Percentiles rank a stretch among this genome's conserved stretches.
phyloP scores from a whole-genome alignment of 2,888 invertebrate genomes.

The Podotricha telesiphe region DNA sequence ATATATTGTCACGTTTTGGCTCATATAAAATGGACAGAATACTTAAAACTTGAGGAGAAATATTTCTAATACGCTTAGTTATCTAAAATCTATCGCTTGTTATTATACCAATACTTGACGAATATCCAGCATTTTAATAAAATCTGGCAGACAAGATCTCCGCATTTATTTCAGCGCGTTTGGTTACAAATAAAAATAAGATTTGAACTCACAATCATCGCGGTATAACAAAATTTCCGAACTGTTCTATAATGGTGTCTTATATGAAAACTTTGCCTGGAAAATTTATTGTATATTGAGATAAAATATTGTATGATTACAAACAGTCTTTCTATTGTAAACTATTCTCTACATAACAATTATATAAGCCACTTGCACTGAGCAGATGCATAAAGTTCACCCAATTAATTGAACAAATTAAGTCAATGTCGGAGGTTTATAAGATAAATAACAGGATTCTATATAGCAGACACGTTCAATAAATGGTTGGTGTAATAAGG shows the following conservation, averaged over 20 bases:
- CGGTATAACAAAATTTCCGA: not conserved
- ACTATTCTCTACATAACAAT: slow-evolving; percentile 11
- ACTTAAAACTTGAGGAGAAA: no score
- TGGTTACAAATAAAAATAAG: not conserved
- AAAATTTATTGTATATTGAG: not conserved
- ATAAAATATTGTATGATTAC: not conserved
- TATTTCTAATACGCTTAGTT: no score
- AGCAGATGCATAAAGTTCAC: slow-evolving; percentile 37
- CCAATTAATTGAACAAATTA: slow-evolving; percentile 46
- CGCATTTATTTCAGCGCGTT: no score
- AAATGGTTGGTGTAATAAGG: slow-evolving; percentile 35
- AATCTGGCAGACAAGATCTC: no score
- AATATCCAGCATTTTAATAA: no score
- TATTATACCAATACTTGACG: no score
- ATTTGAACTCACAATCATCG: not conserved
- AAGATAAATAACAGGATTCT: slow-evolving; percentile 42
- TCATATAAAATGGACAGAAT: no score
- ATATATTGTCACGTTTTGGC: no score
- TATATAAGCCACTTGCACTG: slow-evolving; percentile 19
- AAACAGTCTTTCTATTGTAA: not conserved
- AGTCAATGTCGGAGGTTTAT: slow-evolving; percentile 47
- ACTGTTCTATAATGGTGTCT: not conserved
- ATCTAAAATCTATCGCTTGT: no score
- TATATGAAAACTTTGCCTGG: not conserved
- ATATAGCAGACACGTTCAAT: slow-evolving; percentile 33